Percentiles rank a stretch among this genome's conserved stretches.
phyloP scores from a whole-genome alignment of 2,113 vertebrate species.

The Fregetta grallaria region DNA sequence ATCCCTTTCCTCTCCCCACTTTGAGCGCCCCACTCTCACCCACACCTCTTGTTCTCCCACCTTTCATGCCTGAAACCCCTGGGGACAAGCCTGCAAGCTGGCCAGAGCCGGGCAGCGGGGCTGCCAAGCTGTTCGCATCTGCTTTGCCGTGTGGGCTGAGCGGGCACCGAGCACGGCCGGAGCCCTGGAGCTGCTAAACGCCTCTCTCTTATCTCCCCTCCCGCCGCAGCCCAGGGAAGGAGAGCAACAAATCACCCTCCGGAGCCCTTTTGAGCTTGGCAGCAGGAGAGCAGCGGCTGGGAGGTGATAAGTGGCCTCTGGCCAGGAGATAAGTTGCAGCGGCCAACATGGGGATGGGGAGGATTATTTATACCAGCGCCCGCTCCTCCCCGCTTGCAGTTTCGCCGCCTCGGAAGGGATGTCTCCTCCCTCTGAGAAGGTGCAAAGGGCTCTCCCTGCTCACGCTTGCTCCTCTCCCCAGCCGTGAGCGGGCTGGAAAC shows the following conservation, averaged over 20 bases:
- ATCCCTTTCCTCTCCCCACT: background rate
- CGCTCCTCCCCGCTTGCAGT: background rate
- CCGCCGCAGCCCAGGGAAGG: accelerated
- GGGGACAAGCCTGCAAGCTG: background rate
- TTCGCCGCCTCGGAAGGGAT: background rate
- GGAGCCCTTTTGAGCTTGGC: background rate
- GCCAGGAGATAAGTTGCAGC: conserved; percentile 41
- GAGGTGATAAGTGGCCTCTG: background rate
- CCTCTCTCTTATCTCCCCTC: background rate
- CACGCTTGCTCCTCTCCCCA: background rate
- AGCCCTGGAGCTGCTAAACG: background rate
- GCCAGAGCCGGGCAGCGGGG: background rate
- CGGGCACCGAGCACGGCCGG: background rate
- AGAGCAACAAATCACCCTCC: background rate
- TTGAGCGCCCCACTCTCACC: background rate
- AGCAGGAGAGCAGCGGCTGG: background rate
- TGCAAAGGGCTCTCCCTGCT: background rate
- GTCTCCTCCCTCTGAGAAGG: background rate
- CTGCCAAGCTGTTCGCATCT: background rate
- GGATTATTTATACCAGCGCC: conserved; percentile 35
- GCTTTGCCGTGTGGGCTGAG: background rate
- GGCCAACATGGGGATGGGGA: background rate
- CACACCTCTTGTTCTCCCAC: background rate
- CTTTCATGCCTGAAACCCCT: background rate
- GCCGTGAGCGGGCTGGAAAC: background rate